A percentile compares a stretch with the other conserved stretches of the same genome.
Evolutionary conservation across 2,888 invertebrate genomes (phyloP).

Genomic region (Dynastes maya): DNA sequence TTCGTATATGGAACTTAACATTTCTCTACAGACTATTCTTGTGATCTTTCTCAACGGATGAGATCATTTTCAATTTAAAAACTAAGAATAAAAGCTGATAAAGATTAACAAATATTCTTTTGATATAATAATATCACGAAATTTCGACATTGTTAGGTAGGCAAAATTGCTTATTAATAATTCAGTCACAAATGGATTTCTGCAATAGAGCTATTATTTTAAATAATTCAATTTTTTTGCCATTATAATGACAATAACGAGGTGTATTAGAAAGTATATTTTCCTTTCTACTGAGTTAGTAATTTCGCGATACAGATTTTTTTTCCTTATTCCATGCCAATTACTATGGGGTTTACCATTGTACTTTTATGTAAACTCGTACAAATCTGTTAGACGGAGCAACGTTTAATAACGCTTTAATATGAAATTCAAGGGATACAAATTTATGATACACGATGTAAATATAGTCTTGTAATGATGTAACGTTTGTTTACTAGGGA

Average conservation of each 20-base stretch:
- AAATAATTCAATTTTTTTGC: conserved; percentile 20
- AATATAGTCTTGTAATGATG: conserved; percentile 30
- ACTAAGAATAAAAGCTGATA: conserved; percentile 5
- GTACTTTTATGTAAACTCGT: neutral
- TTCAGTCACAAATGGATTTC: neutral
- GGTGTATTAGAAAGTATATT: conserved; percentile 32
- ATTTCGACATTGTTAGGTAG: neutral
- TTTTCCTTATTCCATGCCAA: neutral
- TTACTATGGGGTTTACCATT: conserved; percentile 3
- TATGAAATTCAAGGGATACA: neutral
- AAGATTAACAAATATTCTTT: conserved; percentile 18
- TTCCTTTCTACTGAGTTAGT: conserved; percentile 22
- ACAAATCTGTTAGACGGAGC: neutral
- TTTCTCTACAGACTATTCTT: neutral
- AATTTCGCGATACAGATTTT: conserved; percentile 12
- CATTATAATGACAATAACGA: conserved; percentile 9
- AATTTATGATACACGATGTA: conserved; percentile 16
- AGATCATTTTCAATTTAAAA: conserved; percentile 7
- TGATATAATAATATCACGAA: neutral
- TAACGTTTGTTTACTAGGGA: conserved; percentile 19
- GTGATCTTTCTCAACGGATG: neutral
- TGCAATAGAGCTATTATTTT: neutral
- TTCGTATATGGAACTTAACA: neutral
- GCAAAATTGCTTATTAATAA: too few species aligned
- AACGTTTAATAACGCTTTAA: neutral